Percentiles rank a stretch among this genome's conserved stretches.
Conservation (phyloP, 2,113 vertebrate genomes). For the Pygoscelis adeliae region DNA sequence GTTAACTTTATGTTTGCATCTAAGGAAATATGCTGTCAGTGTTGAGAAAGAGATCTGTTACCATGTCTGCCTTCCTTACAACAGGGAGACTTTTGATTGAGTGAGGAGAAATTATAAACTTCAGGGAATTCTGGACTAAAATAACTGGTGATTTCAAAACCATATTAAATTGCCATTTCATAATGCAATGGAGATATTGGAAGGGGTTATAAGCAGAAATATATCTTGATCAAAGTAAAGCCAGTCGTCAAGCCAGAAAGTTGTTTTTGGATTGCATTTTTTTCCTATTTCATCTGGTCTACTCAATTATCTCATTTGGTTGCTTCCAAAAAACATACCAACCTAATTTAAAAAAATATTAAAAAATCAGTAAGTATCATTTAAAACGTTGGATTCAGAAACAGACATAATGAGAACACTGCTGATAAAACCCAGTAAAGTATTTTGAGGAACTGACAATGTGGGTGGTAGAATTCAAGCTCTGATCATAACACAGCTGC, state of each 20-base stretch:
- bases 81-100: neutral
- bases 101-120: neutral
- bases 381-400: neutral
- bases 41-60: neutral
- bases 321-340: neutral
- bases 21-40: neutral
- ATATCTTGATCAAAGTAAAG: neutral
- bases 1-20: neutral
- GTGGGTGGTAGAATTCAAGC: neutral
- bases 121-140: neutral
- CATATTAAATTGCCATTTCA: neutral
- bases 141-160: neutral
- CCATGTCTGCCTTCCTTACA: neutral
- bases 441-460: constrained; percentile 23
- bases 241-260: neutral
- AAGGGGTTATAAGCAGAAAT: neutral
- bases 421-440: neutral
- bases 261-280: neutral
- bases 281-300: neutral
- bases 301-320: neutral
- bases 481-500: constrained; percentile 51
- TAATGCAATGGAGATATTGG: neutral
- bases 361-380: neutral
- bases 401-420: constrained; percentile 20
- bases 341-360: neutral